Base-by-base conservation (phyloP, 2,113 vertebrate genomes). In the Podarcis muralis region DNA sequence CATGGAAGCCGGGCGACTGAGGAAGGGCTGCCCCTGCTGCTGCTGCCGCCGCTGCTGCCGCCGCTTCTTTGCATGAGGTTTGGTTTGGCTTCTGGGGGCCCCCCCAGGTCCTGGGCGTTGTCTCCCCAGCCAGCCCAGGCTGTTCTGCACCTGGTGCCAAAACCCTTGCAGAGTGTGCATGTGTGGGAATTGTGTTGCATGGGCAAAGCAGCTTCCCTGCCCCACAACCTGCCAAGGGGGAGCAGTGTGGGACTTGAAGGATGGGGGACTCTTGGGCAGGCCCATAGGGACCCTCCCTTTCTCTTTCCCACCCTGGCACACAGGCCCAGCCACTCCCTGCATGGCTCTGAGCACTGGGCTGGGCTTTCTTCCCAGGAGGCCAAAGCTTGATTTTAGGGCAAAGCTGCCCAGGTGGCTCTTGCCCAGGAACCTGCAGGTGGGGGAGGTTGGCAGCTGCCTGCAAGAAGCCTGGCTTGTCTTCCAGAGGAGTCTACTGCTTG, bases 121-220 rank as follows among this genome's bases (percentile, higher is more conserved):
- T 53, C 48, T 53, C 48, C 48, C 48, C 90, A 86, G 57, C 91
- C 88, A 82, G 68, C 83, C 0, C 0, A 2, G 1, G 74, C 71
- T 23, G 2, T 57, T 65, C 87, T 7, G 90, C 90, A 83, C 66
- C 90, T 8, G n/a, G 40, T 35, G 90, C 81, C 92, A 91, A 92
- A 93, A 4, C 87, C 90, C 93, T 95, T 94, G 92, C 91, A 66
- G 89, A 89, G 92, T 89, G 87, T 95, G 94, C 30, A 18, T 72
- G 69, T 72, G 68, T 32, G 18, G 6, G 68, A 30, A 20, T 35
- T 92, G 91, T 94, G 93, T 80, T 94, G 94, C 94, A 93, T 93
- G 94, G 77, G 69, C 66, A 30, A 16, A n/a, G 13, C 80, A 23
- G 82, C 65, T 65, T 27, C 76, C 78, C 81, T 53, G 48, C 48